Evolutionary conservation across 2,888 invertebrate species (phyloP), one percentile per base, ranked within the genome.

Genomic region (Volucella zonaria): DNA sequence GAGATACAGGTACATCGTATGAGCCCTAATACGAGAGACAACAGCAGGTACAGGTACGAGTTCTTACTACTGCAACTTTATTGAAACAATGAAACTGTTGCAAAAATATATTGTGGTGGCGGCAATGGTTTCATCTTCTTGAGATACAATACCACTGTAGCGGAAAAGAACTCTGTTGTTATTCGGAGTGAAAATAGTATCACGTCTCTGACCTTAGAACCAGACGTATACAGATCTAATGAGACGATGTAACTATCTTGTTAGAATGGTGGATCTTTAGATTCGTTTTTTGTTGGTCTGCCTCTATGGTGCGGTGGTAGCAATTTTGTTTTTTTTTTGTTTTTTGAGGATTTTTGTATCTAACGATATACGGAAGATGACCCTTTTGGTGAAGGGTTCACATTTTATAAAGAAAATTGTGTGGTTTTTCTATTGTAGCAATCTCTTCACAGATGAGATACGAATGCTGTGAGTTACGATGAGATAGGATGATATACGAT

Each of bases 181-280:
- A 85, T 76, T 85, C 85, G 77, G 81, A 85, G 85, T 81, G 85
- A 85, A 85, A 85, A 85, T 85, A 85, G 81, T 81, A 76, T 76
- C 85, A 85, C 85, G 85, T 85, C 85, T 85, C 71, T 85, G 81
- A 85, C 85, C 85, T 59, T 71, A 71, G 49, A 66, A 75, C 74
- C 83, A 70, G 64, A 49, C 70, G 75, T 75, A 75, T 71, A 83
- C 83, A 79, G 83, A 83, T 83, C 83, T 83, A 83, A 83, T 83
- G 79, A 83, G 79, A 70, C 83, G 61, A 75, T 83, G 79, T 79
- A 83, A 79, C 79, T 49, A 83, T 66, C 79, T 83, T 75, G 79
- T 83, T 83, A 83, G 83, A 81, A 31, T 80, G 54, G 51, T 18
- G 56, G 61, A 62, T 64, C 45, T 40, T 11, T 11, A 11, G 15